Evolutionary conservation across 2,797 vertebrate species (phyloP).

Genomic region (Acanthurus lineatus): DNA sequence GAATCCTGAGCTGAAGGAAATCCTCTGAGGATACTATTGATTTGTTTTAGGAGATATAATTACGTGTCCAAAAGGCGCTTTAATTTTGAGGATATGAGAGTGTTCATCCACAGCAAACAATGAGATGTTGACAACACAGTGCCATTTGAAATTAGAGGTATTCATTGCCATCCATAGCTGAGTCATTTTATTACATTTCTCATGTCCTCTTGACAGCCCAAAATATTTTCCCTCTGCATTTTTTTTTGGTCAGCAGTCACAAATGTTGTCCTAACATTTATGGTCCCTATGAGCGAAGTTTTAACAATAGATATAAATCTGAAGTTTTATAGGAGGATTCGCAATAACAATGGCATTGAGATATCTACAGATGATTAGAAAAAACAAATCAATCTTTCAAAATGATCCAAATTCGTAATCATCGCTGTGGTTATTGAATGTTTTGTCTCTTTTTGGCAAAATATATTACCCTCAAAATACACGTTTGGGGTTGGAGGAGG

Average conservation of each 20-base stretch:
- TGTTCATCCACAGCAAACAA: conserved; percentile 36
- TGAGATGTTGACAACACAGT: conserved; percentile 1
- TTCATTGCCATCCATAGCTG: not conserved
- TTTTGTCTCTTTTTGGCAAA: too few relatives aligned
- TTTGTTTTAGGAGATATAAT: conserved; percentile 57
- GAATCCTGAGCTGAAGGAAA: conserved; percentile 41
- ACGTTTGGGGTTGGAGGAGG: too few relatives aligned
- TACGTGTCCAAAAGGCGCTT: conserved; percentile 56
- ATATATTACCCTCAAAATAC: too few relatives aligned
- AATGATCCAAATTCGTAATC: too few relatives aligned
- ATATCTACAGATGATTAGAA: too few relatives aligned
- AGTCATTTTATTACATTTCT: conserved; percentile 12
- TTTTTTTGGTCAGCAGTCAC: not conserved
- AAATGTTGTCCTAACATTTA: not conserved
- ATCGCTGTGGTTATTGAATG: too few relatives aligned
- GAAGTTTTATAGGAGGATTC: too few relatives aligned
- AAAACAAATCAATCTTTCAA: too few relatives aligned
- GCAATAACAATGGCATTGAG: too few relatives aligned
- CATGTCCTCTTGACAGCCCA: not conserved
- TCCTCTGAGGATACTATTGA: conserved; percentile 47
- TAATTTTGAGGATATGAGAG: conserved; percentile 46
- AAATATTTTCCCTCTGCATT: not conserved
- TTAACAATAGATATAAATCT: too few relatives aligned
- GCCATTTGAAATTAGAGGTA: not conserved
- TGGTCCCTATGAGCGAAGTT: not conserved